Evolutionary conservation across 2,888 invertebrate species (phyloP), one percentile per base, ranked within the genome.

Genomic region (Spilosoma lubricipeda): DNA sequence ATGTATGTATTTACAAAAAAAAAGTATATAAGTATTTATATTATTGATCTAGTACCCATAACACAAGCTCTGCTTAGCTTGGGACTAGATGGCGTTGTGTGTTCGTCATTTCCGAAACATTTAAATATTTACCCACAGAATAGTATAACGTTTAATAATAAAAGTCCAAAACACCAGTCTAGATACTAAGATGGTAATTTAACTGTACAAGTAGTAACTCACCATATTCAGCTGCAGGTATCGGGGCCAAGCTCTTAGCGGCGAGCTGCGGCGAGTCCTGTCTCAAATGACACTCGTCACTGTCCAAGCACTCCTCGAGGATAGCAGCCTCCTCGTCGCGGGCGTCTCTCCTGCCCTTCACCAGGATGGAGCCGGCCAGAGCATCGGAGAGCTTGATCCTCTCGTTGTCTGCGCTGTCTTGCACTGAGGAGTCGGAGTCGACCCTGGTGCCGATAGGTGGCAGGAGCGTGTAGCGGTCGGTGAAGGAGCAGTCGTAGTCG

Each of bases 401-500:
- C 20, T 89, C 89, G 15, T 80, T 82, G 15, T 83, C 84, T 3
- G 71, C 74, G 0, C 69, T 82, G 1, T 88, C 89, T 27, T 85
- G 88, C 18, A 89, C 86, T 0, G 89, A 88, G 39, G 86, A 90
- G 33, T 89, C 88, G 0, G 90, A 89, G 73, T 88, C 88, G 0
- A 89, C 79, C 23, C 91, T 79, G 0, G 88, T 76, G 33, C 89
- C 90, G 48, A 93, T 91, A 0, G 94, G 93, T 8, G 94, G 95
- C 77, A 93, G 89, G 52, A 94, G 86, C 0, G 92, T 89, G 85
- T 93, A 93, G 15, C 92, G 80, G 78, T 93, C 92, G 2, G 87
- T 83, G 86, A 91, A 91, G 7, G 91, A 80, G 82, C 93, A 93
- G 78, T 93, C 93, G 85, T 90, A 92, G 75, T 92, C 92, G 79